Base-by-base conservation (phyloP, 2,888 invertebrate genomes). In the Neocrepidodera transversa region DNA sequence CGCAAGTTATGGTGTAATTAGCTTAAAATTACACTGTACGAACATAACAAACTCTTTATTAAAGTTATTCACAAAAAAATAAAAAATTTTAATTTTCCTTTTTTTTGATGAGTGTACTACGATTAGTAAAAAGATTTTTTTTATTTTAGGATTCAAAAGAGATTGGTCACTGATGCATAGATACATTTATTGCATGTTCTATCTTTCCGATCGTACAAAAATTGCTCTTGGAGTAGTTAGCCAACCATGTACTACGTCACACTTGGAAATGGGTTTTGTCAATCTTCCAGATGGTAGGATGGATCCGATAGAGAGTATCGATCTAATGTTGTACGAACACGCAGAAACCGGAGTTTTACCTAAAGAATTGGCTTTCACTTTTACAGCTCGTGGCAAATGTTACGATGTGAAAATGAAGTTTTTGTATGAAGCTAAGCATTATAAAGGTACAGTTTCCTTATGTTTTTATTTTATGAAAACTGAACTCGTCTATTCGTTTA, bases 111-210 rank as follows among this genome's bases (percentile, higher is more conserved):
- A n/a, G n/a, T n/a, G n/a, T n/a, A n/a, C n/a, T n/a, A n/a, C n/a
- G n/a, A n/a, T n/a, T n/a, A n/a, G n/a, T n/a, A n/a, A n/a, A n/a
- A n/a, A n/a, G n/a, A n/a, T n/a, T n/a, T n/a, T n/a, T n/a, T n/a
- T n/a, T n/a, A n/a, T 65, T 72, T 6, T 69, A 85, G 91, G 90
- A 58, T 80, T 84, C 32, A 86, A 86, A 64, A 82, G 92, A 13
- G 90, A 92, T 71, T 91, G 92, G 85, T 84, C 83, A 32, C 77
- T 88, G 64, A 86, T 92, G 81, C 88, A 91, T 74, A 82, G 92
- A 10, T 92, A 92, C 76, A 89, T 87, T 1, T 89, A 91, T 77
- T 90, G 91, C 77, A 89, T 90, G 75, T 84, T 91, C 28, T 88
- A 89, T 73, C 80, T 92, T 50, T 84, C 87, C 35, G 86, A 92